Percentiles rank a stretch among this genome's conserved stretches.
Evolutionary conservation across 1,140 invertebrate species (phyloP).

Genomic region (Nixonia krombeini): DNA sequence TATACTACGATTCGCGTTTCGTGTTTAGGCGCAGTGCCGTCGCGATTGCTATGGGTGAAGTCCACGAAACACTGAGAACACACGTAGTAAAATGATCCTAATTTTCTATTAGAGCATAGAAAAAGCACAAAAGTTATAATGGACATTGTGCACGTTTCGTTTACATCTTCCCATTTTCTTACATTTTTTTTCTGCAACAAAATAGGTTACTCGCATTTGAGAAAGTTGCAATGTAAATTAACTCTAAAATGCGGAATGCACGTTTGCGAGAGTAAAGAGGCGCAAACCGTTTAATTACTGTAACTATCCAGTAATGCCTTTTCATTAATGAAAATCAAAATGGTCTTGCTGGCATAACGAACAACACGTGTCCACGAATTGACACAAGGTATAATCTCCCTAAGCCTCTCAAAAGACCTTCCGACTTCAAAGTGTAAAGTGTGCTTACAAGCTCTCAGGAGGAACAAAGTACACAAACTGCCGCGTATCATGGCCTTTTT

Average conservation of each 20-base stretch:
- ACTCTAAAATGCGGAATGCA: no score
- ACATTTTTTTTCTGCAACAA: no score
- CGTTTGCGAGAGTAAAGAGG: background rate
- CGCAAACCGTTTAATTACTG: background rate
- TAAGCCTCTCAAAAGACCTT: conserved; percentile 4
- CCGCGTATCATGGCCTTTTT: background rate
- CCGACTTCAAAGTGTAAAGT: conserved; percentile 1
- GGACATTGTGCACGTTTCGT: background rate
- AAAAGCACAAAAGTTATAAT: background rate
- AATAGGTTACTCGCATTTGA: no score
- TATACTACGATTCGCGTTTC: conserved; percentile 62
- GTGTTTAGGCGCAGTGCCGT: conserved; percentile 63
- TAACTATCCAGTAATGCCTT: background rate
- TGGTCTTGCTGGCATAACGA: background rate
- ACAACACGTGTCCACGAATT: conserved; percentile 6
- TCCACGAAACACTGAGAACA: conserved; percentile 17
- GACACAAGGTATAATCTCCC: conserved; percentile 6
- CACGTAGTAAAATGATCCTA: conserved; percentile 58
- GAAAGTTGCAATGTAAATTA: no score
- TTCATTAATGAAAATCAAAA: conserved; percentile 5
- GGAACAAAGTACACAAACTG: background rate
- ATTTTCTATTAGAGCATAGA: conserved; percentile 59
- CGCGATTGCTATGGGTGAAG: conserved; percentile 50
- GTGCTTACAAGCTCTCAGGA: background rate
- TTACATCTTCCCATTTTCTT: no score